Evolutionary conservation across 1,140 invertebrate genomes (phyloP), one percentile per base, ranked within the genome.

Genomic region (Drosophila asahinai): DNA sequence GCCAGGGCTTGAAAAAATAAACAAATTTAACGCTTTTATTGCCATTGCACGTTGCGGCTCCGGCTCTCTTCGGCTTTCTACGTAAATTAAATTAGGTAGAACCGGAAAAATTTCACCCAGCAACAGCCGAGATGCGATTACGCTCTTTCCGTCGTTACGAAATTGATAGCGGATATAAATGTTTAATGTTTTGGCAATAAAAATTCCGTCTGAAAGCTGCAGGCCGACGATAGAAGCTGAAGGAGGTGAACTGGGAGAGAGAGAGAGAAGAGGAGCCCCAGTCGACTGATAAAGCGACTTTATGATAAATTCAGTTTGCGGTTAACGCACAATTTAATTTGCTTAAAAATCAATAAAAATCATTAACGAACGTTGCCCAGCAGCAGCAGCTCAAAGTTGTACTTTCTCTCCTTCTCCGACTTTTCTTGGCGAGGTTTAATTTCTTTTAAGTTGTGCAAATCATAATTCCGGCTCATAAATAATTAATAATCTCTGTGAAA

Each of bases 161-260:
- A 90, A 90, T 90, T 90, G 86, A 90, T 90, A 90, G 86, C 86
- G 86, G 86, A 90, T 91, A 90, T 90, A 90, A 90, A 90, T 90
- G 86, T 90, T 90, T 90, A 90, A 90, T 90, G 86, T 90, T 86
- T 91, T 80, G 86, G 86, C 86, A 90, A 90, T 90, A 90, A 90
- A 77, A 90, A 90, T 80, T 72, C 65, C 65, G 70, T 68, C 80
- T 54, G 77, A 87, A 65, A 81, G 77, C 61, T 76, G 49, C n/a
- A 11, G n/a, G 15, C 45, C 55, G 36, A 6, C 17, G 51, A 12
- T 4, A 48, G 71, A 49, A 57, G 60, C 47, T 30, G 30, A 11
- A 11, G 8, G 38, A 59, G 19, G 52, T 30, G 22, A 17, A 42
- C 40, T 25, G 17, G n/a, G n/a, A 12, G 42, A 30, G 36, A n/a